Percentiles rank a stretch among this genome's conserved stretches.
Conservation (phyloP, 2,888 invertebrate genomes). For the Aporophyla lueneburgensis region DNA sequence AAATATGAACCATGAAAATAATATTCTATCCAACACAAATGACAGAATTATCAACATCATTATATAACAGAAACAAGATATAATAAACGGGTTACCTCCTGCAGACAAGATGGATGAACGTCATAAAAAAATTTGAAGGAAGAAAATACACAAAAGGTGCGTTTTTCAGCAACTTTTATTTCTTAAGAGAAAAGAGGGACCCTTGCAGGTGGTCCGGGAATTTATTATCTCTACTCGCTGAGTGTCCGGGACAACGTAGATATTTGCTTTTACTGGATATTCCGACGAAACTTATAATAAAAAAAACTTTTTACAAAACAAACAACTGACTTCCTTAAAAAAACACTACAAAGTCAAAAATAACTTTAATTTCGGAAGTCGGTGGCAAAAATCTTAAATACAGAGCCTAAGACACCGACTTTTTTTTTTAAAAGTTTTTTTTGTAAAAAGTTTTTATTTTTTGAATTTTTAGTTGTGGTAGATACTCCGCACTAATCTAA, state of each 20-base stretch:
- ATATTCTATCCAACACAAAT: slow-evolving; percentile 20
- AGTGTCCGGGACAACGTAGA: slow-evolving; percentile 60
- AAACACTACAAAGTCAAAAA: no score
- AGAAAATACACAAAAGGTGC: slow-evolving; percentile 67
- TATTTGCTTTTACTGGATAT: slow-evolving; percentile 32
- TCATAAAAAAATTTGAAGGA: slow-evolving; percentile 65
- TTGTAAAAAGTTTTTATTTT: no score
- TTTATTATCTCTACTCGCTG: slow-evolving; percentile 72
- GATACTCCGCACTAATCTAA: no score
- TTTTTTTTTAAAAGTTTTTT: no score
- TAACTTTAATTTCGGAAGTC: no score
- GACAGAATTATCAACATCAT: slow-evolving; percentile 42
- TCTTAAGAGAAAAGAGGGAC: slow-evolving; percentile 74
- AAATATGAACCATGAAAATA: slow-evolving; percentile 2
- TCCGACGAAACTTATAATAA: not conserved
- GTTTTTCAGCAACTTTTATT: slow-evolving; percentile 74
- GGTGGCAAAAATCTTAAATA: no score
- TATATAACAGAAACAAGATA: slow-evolving; percentile 49
- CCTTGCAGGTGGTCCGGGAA: slow-evolving; percentile 72
- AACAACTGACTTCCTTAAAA: no score
- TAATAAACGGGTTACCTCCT: slow-evolving; percentile 58
- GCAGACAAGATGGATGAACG: slow-evolving; percentile 60
- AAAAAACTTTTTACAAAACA: no score
- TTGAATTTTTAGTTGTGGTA: no score
- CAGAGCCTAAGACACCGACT: no score